Percentiles rank a stretch among this genome's conserved stretches.
Conservation (phyloP, 2,797 vertebrate genomes). For the Lophius americanus region DNA sequence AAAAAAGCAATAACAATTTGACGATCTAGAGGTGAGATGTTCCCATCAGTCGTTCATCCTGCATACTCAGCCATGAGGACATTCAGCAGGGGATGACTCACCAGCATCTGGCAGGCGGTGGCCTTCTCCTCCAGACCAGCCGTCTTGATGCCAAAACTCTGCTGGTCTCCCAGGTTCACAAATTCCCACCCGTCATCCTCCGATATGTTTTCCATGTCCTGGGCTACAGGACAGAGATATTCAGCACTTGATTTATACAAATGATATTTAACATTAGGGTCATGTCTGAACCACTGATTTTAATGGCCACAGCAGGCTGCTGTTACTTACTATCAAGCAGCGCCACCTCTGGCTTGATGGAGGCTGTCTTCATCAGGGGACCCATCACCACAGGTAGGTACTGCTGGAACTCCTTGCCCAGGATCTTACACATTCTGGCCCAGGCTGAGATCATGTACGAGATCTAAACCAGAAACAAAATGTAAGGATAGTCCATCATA, state of each 20-base stretch:
- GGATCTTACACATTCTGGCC: constrained; percentile 99
- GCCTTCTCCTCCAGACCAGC: constrained; percentile 98
- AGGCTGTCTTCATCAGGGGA: constrained; percentile 97
- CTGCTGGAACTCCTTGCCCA: constrained; percentile 98
- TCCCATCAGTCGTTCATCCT: too few relatives aligned
- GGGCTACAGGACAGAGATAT: constrained; percentile 77
- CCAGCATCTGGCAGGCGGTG: constrained; percentile 99
- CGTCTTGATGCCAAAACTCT: constrained; percentile 99
- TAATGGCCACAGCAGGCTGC: too few relatives aligned
- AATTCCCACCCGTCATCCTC: constrained; percentile 99
- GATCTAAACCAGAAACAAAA: constrained; percentile 80
- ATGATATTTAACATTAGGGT: not conserved
- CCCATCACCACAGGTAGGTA: constrained; percentile 99
- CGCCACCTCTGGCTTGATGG: constrained; percentile 98
- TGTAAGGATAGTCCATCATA: not conserved
- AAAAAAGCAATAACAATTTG: too few relatives aligned
- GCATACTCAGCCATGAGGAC: too few relatives aligned
- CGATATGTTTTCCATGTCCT: constrained; percentile 99
- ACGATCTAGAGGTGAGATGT: too few relatives aligned
- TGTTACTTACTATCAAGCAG: constrained; percentile 94
- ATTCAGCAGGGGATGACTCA: constrained; percentile 62
- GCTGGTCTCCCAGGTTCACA: constrained; percentile 97
- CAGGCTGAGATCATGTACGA: constrained; percentile 99
- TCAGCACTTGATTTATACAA: not conserved
- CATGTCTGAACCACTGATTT: not conserved